Evolutionary conservation across 2,888 invertebrate species (phyloP), one percentile per base, ranked within the genome.

Genomic region (Drosophila ezoana): DNA sequence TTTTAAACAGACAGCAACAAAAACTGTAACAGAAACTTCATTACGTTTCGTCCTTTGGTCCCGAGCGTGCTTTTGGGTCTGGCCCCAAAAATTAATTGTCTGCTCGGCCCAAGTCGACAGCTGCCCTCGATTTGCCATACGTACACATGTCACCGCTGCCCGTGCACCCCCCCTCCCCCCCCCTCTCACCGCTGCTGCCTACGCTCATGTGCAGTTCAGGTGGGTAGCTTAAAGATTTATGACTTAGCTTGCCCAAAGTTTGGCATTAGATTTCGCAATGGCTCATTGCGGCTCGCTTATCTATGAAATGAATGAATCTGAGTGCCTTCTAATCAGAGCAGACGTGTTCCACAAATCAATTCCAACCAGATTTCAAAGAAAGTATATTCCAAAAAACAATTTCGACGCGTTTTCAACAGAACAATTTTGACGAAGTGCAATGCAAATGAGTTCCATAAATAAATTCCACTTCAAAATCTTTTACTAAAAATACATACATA

Each of bases 161-260:
- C 18, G 13, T 9, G n/a, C 32, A 33, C 16, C 32, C 32, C 35
- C 13, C 11, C 18, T 13, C 3, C 20, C 14, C 2, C 9, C 2
- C 13, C n/a, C 1, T 4, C 35, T 13, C 18, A 9, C 13, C 4
- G 18, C 8, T 5, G 11, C 23, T 23, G 14, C 5, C 18, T 6
- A 11, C 10, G 35, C 6, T 38, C 23, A 53, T 49, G 38, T 33
- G 16, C 45, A 16, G 52, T 44, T 32, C 61, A 73, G 74, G 69
- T 74, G 59, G 53, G 66, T 71, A 72, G 83, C 86, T 79, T 77
- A 79, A 88, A 86, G 88, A 83, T 82, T 88, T 88, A 87, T 88
- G 80, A n/a, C n/a, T n/a, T n/a, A n/a, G n/a, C 64, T 85, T 88
- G 65, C 62, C 79, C 73, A 74, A 74, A 77, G 48, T 82, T 79